Base-by-base conservation (phyloP, 2,888 invertebrate genomes). In the Mythimna pallens region DNA sequence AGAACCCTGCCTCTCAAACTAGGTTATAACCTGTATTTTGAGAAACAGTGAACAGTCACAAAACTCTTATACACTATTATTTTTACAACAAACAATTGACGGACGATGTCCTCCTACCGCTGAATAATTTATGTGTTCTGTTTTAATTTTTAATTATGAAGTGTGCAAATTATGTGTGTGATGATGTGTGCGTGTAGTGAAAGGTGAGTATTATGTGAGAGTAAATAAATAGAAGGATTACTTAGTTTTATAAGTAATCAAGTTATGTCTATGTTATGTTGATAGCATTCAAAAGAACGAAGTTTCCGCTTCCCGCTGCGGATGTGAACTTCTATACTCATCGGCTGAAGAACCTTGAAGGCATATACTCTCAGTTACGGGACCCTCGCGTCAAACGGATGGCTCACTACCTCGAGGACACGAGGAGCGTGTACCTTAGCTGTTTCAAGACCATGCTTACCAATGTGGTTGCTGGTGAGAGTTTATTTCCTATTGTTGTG, bases 321-420 rank as follows among this genome's bases (percentile, higher is more conserved):
- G 98, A 99, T 89, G 95, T 98, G 47, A 97, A 97, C 0, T 99
- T 98, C 93, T 99, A 99, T 98, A 96, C 97, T 68, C 96, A 97
- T 59, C 97, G 98, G 25, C 94, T 98, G 20, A 97, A 97, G 79
- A 99, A 99, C 90, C 94, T 99, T 12, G 98, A 99, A 90, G 98
- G 98, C 57, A 98, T 99, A 72, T 98, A 98, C 88, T 97, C 98
- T 54, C 99, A 99, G 92, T 95, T 99, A 83, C 96, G 97, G n/a
- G 98, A 98, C 89, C 97, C 97, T 12, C 96, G 98, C 86, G 98
- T 99, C 0, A 98, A 98, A 88, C 98, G 98, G 76, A 98, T 99
- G 97, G 98, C 98, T 0, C 97, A 97, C 75, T 97, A 98, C 67
- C 92, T 99, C 67, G 98, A 99, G 92, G 94, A 97, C 81, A 98